Conservation (phyloP, 2,888 invertebrate species). For the Cosmorhoe ocellata region DNA sequence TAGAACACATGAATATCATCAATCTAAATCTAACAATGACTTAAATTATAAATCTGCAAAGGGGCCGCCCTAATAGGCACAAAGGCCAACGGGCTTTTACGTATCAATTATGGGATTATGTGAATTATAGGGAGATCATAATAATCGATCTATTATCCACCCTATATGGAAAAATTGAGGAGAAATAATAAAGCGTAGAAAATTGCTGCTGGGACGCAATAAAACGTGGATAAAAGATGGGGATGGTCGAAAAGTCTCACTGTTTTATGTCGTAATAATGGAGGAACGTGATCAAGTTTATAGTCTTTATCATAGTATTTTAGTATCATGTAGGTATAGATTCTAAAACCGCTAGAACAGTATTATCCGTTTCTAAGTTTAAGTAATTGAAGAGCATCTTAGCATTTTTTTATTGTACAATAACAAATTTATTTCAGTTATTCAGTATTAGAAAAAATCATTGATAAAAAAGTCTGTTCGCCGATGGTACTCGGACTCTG, state of each 20-base stretch:
- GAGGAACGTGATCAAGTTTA: conserved; percentile 3
- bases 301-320: background rate
- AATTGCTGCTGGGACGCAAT: conserved; percentile 32
- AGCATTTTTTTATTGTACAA: too few relatives aligned
- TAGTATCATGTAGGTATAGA: too few relatives aligned
- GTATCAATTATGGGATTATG: conserved; percentile 75
- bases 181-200: conserved; percentile 34
- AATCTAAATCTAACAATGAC: conserved; percentile 67
- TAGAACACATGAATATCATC: conserved; percentile 51
- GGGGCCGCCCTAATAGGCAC: conserved; percentile 59
- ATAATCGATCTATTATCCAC: conserved; percentile 61
- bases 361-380: too few relatives aligned
- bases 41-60: conserved; percentile 66
- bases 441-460: too few relatives aligned
- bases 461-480: too few relatives aligned
- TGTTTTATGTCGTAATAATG: conserved; percentile 12
- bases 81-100: conserved; percentile 66
- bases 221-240: conserved; percentile 24
- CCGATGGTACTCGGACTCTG: too few relatives aligned
- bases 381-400: too few relatives aligned
- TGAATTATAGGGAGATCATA: conserved; percentile 68
- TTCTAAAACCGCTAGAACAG: too few relatives aligned
- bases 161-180: conserved; percentile 41
- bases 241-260: conserved; percentile 9
- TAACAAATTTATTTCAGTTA: too few relatives aligned